phyloP scores from a whole-genome alignment of 2,888 invertebrate genomes.

The Acanthococcus lagerstroemiae region DNA sequence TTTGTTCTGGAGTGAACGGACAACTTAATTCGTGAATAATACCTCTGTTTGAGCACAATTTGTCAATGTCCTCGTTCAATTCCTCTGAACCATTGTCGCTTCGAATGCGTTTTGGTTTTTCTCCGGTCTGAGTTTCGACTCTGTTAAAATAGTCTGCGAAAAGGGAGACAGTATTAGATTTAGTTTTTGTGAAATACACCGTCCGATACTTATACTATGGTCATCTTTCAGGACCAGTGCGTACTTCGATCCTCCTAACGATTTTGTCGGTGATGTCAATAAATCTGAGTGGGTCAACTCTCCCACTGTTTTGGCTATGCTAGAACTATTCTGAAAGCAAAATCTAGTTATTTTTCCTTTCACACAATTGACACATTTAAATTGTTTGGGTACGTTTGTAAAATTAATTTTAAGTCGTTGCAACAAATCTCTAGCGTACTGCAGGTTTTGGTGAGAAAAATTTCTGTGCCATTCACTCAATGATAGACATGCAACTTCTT shows the following conservation, averaged over 20 bases:
- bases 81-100: conserved; percentile 27
- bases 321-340: neutral
- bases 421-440: neutral
- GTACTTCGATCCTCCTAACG: conserved; percentile 3
- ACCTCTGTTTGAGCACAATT: conserved; percentile 32
- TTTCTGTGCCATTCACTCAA: conserved; percentile 6
- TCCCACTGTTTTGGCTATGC: neutral
- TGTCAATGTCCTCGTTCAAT: neutral
- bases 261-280: neutral
- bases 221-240: neutral
- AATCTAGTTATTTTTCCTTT: neutral
- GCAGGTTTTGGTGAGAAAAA: conserved; percentile 18
- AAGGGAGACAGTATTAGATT: conserved; percentile 7
- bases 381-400: neutral
- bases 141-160: conserved; percentile 3
- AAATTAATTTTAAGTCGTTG: neutral
- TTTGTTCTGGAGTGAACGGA: conserved; percentile 39
- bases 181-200: conserved; percentile 21
- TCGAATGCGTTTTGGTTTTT: conserved; percentile 2
- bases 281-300: conserved; percentile 21
- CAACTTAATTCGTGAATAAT: conserved; percentile 36
- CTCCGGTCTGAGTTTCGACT: conserved; percentile 5
- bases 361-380: conserved; percentile 12
- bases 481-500: neutral
- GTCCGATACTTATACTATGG: conserved; percentile 10